Evolutionary conservation across 2,797 vertebrate genomes (phyloP).

Genomic region (Pygocentrus nattereri): DNA sequence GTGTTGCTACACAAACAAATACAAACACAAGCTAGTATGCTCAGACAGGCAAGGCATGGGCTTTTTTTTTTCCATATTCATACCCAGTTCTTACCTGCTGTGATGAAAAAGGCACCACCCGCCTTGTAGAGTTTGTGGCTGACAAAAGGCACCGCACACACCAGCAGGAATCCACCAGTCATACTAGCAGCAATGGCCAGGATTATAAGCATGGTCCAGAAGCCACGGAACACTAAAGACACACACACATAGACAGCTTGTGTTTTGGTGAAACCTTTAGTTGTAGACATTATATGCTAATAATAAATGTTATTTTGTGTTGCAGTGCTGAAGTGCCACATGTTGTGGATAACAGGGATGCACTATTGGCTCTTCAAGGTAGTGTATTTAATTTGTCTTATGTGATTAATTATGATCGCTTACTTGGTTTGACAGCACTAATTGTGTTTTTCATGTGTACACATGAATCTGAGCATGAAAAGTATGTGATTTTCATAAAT

Average conservation of each 20-base stretch:
- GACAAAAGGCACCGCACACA: constrained; percentile 85
- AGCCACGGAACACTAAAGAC: constrained; percentile 86
- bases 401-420: too few species aligned
- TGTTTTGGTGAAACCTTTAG: neutral
- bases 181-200: constrained; percentile 78
- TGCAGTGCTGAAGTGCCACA: too few species aligned
- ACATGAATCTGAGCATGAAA: too few species aligned
- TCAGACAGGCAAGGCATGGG: neutral
- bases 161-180: constrained; percentile 82
- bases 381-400: too few species aligned
- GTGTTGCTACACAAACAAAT: constrained; percentile 5
- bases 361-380: too few species aligned
- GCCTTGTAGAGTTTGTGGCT: constrained; percentile 81
- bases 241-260: constrained; percentile 22
- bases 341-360: too few species aligned
- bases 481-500: too few species aligned
- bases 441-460: too few species aligned
- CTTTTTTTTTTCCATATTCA: constrained; percentile 12
- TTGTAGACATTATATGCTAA: neutral
- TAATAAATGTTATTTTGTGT: constrained; percentile 6
- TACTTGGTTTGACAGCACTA: too few species aligned
- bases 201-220: constrained; percentile 88
- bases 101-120: constrained; percentile 84
- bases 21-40: constrained; percentile 3
- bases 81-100: constrained; percentile 78